phyloP scores from a whole-genome alignment of 2,888 invertebrate genomes.

The Imbricaverruca yamaguchii region DNA sequence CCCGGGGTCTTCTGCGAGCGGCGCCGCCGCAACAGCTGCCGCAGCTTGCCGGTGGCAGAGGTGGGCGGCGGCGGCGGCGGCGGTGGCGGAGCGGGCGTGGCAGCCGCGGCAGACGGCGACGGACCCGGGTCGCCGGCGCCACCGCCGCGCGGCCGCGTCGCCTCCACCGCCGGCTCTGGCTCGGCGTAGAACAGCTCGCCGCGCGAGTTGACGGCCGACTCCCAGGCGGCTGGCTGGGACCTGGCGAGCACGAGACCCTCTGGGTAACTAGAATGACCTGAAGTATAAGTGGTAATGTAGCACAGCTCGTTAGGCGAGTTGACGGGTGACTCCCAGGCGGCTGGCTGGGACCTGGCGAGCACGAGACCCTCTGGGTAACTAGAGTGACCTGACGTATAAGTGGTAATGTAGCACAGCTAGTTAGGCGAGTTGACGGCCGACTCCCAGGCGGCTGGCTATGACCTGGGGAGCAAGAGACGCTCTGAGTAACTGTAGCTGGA shows the following conservation, averaged over 20 bases:
- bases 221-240: neutral
- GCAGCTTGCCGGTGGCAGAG: neutral
- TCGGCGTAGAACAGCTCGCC: neutral
- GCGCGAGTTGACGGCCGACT: neutral
- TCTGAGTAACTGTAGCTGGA: too few relatives aligned
- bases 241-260: neutral
- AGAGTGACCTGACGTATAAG: too few relatives aligned
- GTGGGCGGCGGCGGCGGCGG: neutral
- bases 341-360: too few relatives aligned
- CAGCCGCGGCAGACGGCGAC: too few relatives aligned
- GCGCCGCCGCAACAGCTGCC: neutral
- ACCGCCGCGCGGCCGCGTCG: neutral
- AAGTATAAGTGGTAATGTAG: too few relatives aligned
- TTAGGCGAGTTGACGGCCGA: neutral
- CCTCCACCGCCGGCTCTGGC: neutral
- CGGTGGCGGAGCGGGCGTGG: neutral
- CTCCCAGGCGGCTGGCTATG: neutral
- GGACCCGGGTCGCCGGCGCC: neutral
- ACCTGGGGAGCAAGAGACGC: neutral
- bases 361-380: too few relatives aligned
- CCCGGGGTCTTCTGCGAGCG: neutral
- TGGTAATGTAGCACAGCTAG: neutral
- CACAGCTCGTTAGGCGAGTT: too few relatives aligned
- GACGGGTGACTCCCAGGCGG: too few relatives aligned
- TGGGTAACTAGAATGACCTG: too few relatives aligned